Base-by-base conservation (phyloP, 2,113 vertebrate species). In the Coptodon rendalli region DNA sequence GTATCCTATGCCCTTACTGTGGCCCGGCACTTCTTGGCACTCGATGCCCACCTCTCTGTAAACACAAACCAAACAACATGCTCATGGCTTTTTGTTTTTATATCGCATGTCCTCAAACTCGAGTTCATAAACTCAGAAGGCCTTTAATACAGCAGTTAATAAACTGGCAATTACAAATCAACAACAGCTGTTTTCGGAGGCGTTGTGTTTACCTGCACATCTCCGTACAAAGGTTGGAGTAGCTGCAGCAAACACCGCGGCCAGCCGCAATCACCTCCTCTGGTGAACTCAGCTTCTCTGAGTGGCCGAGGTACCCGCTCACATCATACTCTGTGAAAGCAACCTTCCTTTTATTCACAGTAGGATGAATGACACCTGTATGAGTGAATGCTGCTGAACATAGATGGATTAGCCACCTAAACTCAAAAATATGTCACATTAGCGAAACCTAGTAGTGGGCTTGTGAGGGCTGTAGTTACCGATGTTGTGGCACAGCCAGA, bases 401-500 rank as follows among this genome's bases (percentile, higher is more conserved):
- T 6, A 7, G 7, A n/a, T 13, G 12, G 3, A 82, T 45, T 45
- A 0, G 2, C 73, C 45, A n/a, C 2, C 45, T 34, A 78, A 34
- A 78, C 9, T 31, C 6, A 52, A 50, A 31, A 78, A 50, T 31
- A 19, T 8, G 73, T n/a, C 6, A 7, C 2, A 13, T 78, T 52
- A 52, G 48, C 2, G 0, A 78, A 50, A 13, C 17, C 71, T 78
- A 50, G 27, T 17, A 31, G 43, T 29, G 71, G 43, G 9, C 43
- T 29, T 29, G 22, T 52, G 73, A n/a, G 10, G 45, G 73, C 27
- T 34, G 11, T 52, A 52, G 17, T 52, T 78, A 97, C 97, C 93
- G 1, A 97, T 96, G 92, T 96, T 97, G 91, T 97, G 94, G 89
- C 97, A 98, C 78, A 98, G 90, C 97, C 97, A 98, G 71, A 97